These are phyloP conservation scores for Ptiloglossa arizonensis DNA, from an alignment of 1,140 invertebrate species.

Conservation along the genomic window DNA sequence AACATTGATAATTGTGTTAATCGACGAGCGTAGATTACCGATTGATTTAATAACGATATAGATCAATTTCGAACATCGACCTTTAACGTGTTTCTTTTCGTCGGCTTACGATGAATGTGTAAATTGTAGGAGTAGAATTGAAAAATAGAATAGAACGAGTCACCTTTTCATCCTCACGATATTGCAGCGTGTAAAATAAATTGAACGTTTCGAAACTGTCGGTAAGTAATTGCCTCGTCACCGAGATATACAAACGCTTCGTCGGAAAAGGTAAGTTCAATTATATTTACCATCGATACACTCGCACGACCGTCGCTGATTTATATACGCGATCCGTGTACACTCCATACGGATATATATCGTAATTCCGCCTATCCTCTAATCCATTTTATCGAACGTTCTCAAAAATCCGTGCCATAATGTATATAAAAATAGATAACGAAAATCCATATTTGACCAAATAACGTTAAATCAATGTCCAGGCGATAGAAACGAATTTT, in stretches of 20 bases:
- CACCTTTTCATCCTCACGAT: constrained; percentile 18
- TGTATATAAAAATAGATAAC: too few relatives aligned
- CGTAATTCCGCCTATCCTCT: too few relatives aligned
- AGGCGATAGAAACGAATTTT: too few relatives aligned
- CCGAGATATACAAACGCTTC: neutral
- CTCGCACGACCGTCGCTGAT: too few relatives aligned
- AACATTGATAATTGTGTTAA: neutral
- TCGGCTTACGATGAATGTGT: neutral
- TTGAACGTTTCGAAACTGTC: constrained; percentile 11
- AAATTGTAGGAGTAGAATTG: constrained; percentile 6
- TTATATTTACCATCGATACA: neutral
- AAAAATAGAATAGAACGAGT: neutral
- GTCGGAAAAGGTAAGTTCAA: neutral
- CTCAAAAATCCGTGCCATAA: too few relatives aligned
- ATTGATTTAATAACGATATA: constrained; percentile 1
- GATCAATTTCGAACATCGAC: neutral
- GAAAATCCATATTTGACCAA: too few relatives aligned
- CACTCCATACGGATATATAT: too few relatives aligned
- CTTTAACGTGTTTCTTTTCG: neutral
- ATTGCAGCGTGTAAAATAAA: constrained; percentile 24
- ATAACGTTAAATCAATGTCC: too few relatives aligned
- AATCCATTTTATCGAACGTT: too few relatives aligned
- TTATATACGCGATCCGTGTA: too few relatives aligned
- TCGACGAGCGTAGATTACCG: neutral
- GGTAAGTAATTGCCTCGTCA: neutral